A percentile compares a stretch with the other conserved stretches of the same genome.
phyloP scores from a whole-genome alignment of 2,888 invertebrate species.

The Ethmia dodecea region DNA sequence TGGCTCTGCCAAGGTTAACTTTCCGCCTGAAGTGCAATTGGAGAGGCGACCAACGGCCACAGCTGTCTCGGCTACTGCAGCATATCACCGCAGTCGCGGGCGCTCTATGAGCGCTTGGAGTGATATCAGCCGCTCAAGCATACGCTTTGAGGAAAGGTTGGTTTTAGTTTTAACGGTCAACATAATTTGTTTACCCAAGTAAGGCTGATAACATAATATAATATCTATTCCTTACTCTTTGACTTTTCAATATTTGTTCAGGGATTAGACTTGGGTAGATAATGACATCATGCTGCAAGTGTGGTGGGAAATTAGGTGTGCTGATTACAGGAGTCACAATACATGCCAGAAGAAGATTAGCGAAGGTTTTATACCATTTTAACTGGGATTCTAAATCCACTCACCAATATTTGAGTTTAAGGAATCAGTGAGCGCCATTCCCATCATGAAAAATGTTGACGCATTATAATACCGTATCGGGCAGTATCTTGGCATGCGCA shows the following conservation, averaged over 20 bases:
- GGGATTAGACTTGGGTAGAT: too few species aligned
- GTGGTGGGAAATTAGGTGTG: background rate
- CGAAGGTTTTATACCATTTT: slow-evolving; percentile 11
- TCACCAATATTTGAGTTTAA: slow-evolving; percentile 36
- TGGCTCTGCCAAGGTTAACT: slow-evolving; percentile 81
- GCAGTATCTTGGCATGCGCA: slow-evolving; percentile 49
- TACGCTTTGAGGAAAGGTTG: slow-evolving; percentile 87
- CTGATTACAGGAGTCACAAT: slow-evolving; percentile 4
- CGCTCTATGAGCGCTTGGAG: slow-evolving; percentile 93
- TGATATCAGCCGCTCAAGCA: slow-evolving; percentile 89
- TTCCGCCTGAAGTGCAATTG: slow-evolving; percentile 76
- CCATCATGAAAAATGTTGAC: slow-evolving; percentile 43
- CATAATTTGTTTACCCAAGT: too few species aligned
- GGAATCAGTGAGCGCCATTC: slow-evolving; percentile 33
- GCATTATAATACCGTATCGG: slow-evolving; percentile 45
- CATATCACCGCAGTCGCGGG: slow-evolving; percentile 77
- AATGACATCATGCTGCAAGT: too few species aligned
- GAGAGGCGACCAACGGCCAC: slow-evolving; percentile 66
- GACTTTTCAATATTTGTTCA: too few species aligned
- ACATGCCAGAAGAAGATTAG: slow-evolving; percentile 27
- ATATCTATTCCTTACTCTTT: too few species aligned
- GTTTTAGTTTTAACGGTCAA: too few species aligned
- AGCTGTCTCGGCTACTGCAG: slow-evolving; percentile 56
- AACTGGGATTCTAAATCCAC: slow-evolving; percentile 42
- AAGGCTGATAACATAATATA: too few species aligned